These are phyloP conservation scores for Imbricaverruca yamaguchii DNA, from an alignment of 2,888 invertebrate species.

Conservation along the genomic window DNA sequence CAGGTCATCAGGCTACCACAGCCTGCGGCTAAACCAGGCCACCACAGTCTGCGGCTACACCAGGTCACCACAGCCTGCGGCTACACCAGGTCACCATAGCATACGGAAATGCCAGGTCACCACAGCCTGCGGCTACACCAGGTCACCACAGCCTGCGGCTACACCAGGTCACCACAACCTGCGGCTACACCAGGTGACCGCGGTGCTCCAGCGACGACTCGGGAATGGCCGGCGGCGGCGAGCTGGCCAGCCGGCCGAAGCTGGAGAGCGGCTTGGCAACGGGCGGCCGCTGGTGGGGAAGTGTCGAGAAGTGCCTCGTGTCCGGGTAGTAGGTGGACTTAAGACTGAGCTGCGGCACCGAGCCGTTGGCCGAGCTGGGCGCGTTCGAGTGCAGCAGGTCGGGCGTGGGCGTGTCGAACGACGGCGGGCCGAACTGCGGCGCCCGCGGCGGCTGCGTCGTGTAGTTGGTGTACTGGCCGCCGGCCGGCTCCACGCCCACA, in stretches of 20 bases:
- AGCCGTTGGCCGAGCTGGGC: constrained; percentile 55
- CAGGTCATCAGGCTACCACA: too few species aligned
- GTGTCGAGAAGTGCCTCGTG: background rate
- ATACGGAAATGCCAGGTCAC: too few species aligned
- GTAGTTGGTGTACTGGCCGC: background rate
- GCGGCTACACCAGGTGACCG: constrained; percentile 10
- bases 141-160: background rate
- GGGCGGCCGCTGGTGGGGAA: background rate
- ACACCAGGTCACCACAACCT: background rate
- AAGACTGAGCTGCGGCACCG: background rate
- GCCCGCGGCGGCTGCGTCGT: constrained; percentile 67
- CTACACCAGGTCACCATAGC: too few species aligned
- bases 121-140: too few species aligned
- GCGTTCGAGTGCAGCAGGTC: constrained; percentile 72
- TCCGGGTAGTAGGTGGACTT: background rate
- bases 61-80: too few species aligned
- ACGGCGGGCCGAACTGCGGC: constrained; percentile 73
- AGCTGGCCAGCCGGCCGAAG: constrained; percentile 7
- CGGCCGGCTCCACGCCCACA: background rate
- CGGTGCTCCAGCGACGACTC: background rate
- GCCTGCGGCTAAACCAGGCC: too few species aligned
- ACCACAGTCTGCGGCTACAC: too few species aligned
- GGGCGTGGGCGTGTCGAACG: constrained; percentile 72
- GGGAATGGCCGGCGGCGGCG: background rate
- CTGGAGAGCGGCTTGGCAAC: background rate